Evolutionary conservation across 2,797 vertebrate genomes (phyloP).

Genomic region (Onychomys arenicola): DNA sequence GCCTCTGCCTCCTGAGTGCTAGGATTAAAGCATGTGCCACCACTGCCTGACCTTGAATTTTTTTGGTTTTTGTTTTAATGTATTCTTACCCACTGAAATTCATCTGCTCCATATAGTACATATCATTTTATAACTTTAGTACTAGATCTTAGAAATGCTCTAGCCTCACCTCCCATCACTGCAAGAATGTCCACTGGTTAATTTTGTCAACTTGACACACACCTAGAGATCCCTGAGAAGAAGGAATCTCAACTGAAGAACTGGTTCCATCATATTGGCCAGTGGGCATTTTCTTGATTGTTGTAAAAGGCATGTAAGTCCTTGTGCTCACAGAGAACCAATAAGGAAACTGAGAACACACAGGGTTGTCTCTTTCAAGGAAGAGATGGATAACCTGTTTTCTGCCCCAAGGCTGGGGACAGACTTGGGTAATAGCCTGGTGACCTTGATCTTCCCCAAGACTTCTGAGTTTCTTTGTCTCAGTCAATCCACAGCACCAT

Average conservation of each 20-base stretch:
- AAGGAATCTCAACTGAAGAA: not conserved
- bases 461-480: not conserved
- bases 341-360: too few relatives aligned
- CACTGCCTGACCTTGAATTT: not conserved
- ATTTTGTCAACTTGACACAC: not conserved
- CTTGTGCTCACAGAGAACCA: not conserved
- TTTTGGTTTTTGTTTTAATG: not conserved
- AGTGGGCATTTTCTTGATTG: not conserved
- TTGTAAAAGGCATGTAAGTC: not conserved
- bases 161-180: not conserved
- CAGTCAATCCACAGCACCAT: not conserved
- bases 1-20: not conserved
- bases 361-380: not conserved
- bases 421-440: not conserved
- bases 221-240: not conserved
- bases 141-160: not conserved
- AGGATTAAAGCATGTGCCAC: not conserved
- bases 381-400: not conserved
- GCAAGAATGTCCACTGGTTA: not conserved
- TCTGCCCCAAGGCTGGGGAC: not conserved
- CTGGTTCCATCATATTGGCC: too few relatives aligned
- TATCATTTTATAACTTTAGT: not conserved
- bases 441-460: not conserved
- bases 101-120: not conserved
- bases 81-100: not conserved